Conservation (phyloP, 1,140 invertebrate genomes). For the Camponotus pennsylvanicus region DNA sequence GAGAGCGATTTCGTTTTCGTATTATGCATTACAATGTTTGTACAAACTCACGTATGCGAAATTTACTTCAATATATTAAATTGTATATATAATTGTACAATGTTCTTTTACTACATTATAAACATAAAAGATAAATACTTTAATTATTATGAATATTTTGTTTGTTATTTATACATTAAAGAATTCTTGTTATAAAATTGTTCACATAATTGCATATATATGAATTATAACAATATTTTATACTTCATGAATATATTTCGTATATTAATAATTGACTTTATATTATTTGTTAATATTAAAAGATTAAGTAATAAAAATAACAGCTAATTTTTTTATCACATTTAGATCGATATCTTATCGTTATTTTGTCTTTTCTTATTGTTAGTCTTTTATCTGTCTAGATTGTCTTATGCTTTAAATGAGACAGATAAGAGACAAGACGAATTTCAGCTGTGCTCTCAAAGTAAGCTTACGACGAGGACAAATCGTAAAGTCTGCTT, state of each 20-base stretch:
- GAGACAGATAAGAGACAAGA: slow-evolving; percentile 32
- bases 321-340: not conserved
- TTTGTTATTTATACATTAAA: slow-evolving; percentile 13
- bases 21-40: slow-evolving; percentile 12
- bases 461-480: slow-evolving; percentile 12
- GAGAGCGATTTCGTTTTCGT: slow-evolving; percentile 1
- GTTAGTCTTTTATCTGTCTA: not conserved
- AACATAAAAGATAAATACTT: not conserved
- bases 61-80: not conserved
- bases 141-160: not conserved
- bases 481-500: slow-evolving; percentile 53
- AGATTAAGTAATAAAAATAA: slow-evolving; percentile 9
- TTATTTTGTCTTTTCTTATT: slow-evolving; percentile 7
- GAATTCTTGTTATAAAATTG: slow-evolving; percentile 1
- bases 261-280: not conserved
- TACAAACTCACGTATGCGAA: slow-evolving; percentile 9
- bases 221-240: slow-evolving; percentile 8
- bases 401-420: slow-evolving; percentile 6
- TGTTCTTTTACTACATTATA: not conserved
- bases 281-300: not conserved
- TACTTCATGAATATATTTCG: not conserved
- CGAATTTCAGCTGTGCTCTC: slow-evolving; percentile 26
- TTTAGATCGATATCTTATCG: slow-evolving; percentile 5
- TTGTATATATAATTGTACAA: slow-evolving; percentile 20
- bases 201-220: not conserved